Conservation (phyloP, 2,888 invertebrate genomes). For the Euclidia mi region DNA sequence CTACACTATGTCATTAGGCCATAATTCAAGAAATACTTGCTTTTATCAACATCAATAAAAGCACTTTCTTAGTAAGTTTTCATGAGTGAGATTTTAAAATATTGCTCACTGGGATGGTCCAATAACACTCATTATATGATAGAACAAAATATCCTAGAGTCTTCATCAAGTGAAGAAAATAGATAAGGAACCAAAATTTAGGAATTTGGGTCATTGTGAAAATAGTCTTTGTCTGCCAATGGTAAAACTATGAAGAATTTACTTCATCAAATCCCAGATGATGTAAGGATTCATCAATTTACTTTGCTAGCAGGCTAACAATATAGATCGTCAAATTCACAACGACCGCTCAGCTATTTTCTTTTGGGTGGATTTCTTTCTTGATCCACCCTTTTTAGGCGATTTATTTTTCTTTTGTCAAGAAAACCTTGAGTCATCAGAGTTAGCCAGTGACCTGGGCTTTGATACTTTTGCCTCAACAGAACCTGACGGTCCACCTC, state of each 20-base stretch:
- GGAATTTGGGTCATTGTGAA: not conserved
- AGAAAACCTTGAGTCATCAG: constrained; percentile 83
- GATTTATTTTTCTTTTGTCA: constrained; percentile 65
- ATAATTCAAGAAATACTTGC: constrained; percentile 15
- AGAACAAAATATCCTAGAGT: constrained; percentile 14
- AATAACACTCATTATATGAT: not conserved
- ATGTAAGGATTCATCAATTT: too few species aligned
- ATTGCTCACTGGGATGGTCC: not conserved
- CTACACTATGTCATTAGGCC: not conserved
- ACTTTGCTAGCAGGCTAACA: too few species aligned
- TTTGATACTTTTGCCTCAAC: constrained; percentile 76
- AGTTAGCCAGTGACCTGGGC: constrained; percentile 75
- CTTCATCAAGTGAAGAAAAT: constrained; percentile 26
- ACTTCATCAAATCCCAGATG: too few species aligned
- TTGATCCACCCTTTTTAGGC: constrained; percentile 42
- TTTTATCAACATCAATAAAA: constrained; percentile 25
- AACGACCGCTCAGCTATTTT: constrained; percentile 4
- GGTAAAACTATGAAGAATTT: too few species aligned
- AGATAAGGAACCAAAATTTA: constrained; percentile 11
- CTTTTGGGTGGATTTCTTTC: constrained; percentile 22
- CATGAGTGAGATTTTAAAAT: not conserved
- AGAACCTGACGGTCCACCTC: constrained; percentile 59
- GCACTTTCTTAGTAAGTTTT: constrained; percentile 6
- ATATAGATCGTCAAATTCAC: constrained; percentile 3
- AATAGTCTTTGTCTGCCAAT: not conserved